These are phyloP conservation scores for Potamarius usumacintae DNA, from an alignment of 2,113 vertebrate genomes.

Conservation along the genomic window DNA sequence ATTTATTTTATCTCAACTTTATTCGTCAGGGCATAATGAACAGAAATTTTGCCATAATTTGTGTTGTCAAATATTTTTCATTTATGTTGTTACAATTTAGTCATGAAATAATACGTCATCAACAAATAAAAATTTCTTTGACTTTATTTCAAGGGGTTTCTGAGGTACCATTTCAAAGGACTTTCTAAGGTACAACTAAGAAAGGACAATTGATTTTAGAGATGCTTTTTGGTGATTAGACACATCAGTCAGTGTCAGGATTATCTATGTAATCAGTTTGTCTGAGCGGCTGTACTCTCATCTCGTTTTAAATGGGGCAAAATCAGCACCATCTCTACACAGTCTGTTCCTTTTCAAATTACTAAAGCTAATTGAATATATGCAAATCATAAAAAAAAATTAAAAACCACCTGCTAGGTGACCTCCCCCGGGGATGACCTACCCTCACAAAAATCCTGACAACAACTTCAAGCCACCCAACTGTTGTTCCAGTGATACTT, in stretches of 20 bases:
- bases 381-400: constrained; percentile 76
- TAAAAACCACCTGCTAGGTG: constrained; percentile 74
- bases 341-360: constrained; percentile 70
- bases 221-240: constrained; percentile 76
- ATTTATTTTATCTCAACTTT: too few species aligned
- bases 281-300: constrained; percentile 44
- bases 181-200: constrained; percentile 64
- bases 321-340: constrained; percentile 57
- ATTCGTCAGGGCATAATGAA: too few species aligned
- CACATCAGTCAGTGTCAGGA: constrained; percentile 79
- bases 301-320: constrained; percentile 59
- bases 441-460: constrained; percentile 39
- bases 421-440: constrained; percentile 61
- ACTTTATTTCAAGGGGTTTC: constrained; percentile 57
- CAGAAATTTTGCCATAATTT: too few species aligned
- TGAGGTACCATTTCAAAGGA: constrained; percentile 39
- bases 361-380: constrained; percentile 79
- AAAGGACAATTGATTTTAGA: constrained; percentile 72
- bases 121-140: neutral
- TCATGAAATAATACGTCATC: too few species aligned
- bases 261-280: constrained; percentile 74
- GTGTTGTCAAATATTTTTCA: too few species aligned
- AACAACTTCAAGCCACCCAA: constrained; percentile 60
- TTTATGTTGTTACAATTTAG: too few species aligned
- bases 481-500: constrained; percentile 13